Conservation (phyloP, 2,797 vertebrate species). For the Anableps anableps region DNA sequence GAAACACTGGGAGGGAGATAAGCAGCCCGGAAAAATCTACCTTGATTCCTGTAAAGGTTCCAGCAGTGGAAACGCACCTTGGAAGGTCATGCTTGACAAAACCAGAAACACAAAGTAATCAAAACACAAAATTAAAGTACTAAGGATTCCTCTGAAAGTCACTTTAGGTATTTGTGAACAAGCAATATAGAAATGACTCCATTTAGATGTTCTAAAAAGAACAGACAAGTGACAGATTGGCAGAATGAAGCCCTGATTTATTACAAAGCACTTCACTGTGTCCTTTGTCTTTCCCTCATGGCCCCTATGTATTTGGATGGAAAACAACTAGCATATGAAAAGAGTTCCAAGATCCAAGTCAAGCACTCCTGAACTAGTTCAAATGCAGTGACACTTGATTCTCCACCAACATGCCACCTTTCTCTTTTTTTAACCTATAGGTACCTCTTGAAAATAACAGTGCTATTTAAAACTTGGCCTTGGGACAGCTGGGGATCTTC, state of each 20-base stretch:
- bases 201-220: slow-evolving; percentile 53
- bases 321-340: slow-evolving; percentile 42
- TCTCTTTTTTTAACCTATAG: slow-evolving; percentile 29
- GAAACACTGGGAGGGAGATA: not conserved
- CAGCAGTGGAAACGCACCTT: not conserved
- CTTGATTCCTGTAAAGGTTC: not conserved
- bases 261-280: slow-evolving; percentile 53
- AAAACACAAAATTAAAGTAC: slow-evolving; percentile 7
- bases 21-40: too few species aligned
- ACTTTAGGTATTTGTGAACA: slow-evolving; percentile 59
- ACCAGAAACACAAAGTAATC: not conserved
- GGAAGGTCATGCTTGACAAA: not conserved
- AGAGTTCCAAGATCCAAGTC: slow-evolving; percentile 1
- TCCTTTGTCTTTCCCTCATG: slow-evolving; percentile 43
- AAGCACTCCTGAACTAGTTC: slow-evolving; percentile 13
- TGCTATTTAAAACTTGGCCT: slow-evolving; percentile 30
- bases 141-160: slow-evolving; percentile 12
- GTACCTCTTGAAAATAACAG: slow-evolving; percentile 52
- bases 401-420: slow-evolving; percentile 63
- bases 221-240: slow-evolving; percentile 63
- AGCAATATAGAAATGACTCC: slow-evolving; percentile 35
- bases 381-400: slow-evolving; percentile 51
- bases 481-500: slow-evolving; percentile 62
- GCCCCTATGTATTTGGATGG: slow-evolving; percentile 36
- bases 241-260: slow-evolving; percentile 53